Evolutionary conservation across 1,140 invertebrate species (phyloP).

Genomic region (Trachelipus rathkii): DNA sequence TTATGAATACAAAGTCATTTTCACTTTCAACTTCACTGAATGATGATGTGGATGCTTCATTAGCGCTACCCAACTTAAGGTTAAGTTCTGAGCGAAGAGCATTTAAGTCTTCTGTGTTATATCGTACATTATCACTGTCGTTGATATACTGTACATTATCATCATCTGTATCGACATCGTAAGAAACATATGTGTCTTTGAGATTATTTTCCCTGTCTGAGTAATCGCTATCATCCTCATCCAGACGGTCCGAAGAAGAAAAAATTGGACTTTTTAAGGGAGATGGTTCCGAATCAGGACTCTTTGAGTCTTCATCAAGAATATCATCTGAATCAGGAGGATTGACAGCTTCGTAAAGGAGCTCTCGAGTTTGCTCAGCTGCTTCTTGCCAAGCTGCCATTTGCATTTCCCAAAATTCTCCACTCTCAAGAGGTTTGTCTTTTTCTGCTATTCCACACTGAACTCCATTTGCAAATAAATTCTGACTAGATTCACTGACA

Average conservation of each 20-base stretch:
- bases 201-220: not conserved
- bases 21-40: not conserved
- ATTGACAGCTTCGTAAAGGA: constrained; percentile 18
- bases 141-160: not conserved
- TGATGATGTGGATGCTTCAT: not conserved
- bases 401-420: constrained; percentile 26
- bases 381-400: constrained; percentile 28
- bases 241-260: not conserved
- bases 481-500: too few species aligned
- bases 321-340: not conserved
- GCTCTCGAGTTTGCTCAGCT: constrained; percentile 21
- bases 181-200: constrained; percentile 23
- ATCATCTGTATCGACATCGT: constrained; percentile 21
- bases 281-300: not conserved
- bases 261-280: constrained; percentile 13
- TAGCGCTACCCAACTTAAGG: constrained; percentile 4
- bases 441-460: not conserved
- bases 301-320: not conserved
- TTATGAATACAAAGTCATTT: constrained; percentile 23
- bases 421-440: not conserved
- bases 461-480: too few species aligned
- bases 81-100: constrained; percentile 21
- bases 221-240: not conserved
- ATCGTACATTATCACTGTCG: constrained; percentile 13
- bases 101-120: constrained; percentile 23